Conservation (phyloP, 2,888 invertebrate species). For the Cylindroiulus punctatus region DNA sequence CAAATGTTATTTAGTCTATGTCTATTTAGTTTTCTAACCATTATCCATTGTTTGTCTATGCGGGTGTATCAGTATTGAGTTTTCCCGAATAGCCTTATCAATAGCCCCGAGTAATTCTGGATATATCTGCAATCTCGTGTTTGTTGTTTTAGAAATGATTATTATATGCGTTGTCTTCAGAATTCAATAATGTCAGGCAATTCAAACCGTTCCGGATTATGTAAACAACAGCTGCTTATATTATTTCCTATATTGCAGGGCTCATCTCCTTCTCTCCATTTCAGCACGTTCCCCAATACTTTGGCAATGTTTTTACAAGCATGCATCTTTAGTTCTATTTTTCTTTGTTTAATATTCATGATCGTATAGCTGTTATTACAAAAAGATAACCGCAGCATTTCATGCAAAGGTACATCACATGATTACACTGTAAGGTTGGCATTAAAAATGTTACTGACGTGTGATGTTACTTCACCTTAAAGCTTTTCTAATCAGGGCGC, state of each 20-base stretch:
- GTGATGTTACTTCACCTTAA: too few species aligned
- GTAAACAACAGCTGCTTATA: conserved; percentile 32
- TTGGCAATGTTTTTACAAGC: neutral
- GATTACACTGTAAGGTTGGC: neutral
- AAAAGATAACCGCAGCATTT: neutral
- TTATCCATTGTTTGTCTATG: conserved; percentile 13
- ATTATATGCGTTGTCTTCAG: conserved; percentile 12
- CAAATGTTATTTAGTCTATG: conserved; percentile 9
- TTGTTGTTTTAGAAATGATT: conserved; percentile 45
- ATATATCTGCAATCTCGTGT: conserved; percentile 14
- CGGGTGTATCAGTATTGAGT: neutral
- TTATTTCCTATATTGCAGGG: neutral
- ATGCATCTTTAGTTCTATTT: neutral
- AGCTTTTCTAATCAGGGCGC: too few species aligned
- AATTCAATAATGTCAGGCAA: conserved; percentile 44
- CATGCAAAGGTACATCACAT: neutral
- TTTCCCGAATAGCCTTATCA: neutral
- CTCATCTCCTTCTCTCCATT: neutral
- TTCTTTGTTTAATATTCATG: neutral
- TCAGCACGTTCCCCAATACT: neutral
- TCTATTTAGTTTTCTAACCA: neutral
- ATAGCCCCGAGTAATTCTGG: neutral
- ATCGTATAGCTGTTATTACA: too few species aligned
- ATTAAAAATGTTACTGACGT: neutral
- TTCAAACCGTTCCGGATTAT: neutral